Conservation (phyloP, 1,140 invertebrate species). For the Octopus bimaculoides region DNA sequence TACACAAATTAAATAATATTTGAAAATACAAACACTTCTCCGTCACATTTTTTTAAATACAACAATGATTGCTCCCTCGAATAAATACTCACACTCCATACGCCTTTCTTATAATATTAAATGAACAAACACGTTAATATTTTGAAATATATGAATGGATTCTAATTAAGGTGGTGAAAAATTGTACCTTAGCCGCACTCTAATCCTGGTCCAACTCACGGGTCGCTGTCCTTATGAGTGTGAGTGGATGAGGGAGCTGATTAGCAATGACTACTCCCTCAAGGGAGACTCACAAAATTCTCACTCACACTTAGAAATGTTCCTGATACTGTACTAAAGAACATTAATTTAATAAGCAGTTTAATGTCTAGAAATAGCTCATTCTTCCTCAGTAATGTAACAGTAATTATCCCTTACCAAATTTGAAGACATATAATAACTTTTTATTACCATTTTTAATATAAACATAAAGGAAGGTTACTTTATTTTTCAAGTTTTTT, state of each 20-base stretch:
- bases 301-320: background rate
- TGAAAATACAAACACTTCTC: background rate
- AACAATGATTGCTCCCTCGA: conserved; percentile 5
- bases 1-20: background rate
- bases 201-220: background rate
- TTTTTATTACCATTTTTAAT: too few species aligned
- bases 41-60: background rate
- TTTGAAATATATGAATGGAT: background rate
- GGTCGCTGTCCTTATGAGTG: background rate
- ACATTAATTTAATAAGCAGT: too few species aligned
- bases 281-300: conserved; percentile 9
- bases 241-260: background rate
- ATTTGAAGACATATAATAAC: too few species aligned
- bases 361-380: too few species aligned
- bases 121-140: background rate
- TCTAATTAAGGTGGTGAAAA: background rate
- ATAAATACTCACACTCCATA: conserved; percentile 4
- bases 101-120: background rate
- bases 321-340: too few species aligned
- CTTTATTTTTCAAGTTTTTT: too few species aligned
- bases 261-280: background rate
- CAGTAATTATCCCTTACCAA: too few species aligned
- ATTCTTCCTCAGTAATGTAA: too few species aligned
- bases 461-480: too few species aligned
- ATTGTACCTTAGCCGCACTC: background rate